These are phyloP conservation scores for Agrenia bidenticulata DNA, from an alignment of 2,888 invertebrate species.

Conservation along the genomic window DNA sequence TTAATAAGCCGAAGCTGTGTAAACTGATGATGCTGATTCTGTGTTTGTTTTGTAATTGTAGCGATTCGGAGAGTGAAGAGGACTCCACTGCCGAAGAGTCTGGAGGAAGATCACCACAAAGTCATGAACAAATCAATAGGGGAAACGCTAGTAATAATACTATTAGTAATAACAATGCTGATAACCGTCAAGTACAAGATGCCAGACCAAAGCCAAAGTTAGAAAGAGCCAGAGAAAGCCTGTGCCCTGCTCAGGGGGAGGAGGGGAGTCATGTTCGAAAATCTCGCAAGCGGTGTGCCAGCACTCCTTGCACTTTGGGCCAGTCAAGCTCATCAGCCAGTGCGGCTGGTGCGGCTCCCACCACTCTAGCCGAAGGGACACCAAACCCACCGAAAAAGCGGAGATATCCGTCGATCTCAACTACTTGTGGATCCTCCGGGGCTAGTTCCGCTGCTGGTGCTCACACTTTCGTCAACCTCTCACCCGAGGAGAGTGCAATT, in stretches of 20 bases:
- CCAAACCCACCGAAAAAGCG: conserved; percentile 49
- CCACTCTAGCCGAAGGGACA: conserved; percentile 16
- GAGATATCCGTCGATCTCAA: conserved; percentile 43
- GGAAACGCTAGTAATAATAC: conserved; percentile 1
- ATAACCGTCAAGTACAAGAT: conserved; percentile 17
- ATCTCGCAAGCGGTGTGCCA: conserved; percentile 41
- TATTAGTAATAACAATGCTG: conserved; percentile 7
- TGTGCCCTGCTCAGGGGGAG: not conserved
- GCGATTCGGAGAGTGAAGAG: conserved; percentile 47
- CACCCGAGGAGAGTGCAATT: conserved; percentile 36
- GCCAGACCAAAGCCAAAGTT: conserved; percentile 21
- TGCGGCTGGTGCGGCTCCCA: conserved; percentile 19
- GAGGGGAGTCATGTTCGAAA: conserved; percentile 14
- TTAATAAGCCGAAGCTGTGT: too few relatives aligned
- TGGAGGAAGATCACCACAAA: conserved; percentile 28
- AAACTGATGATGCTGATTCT: too few relatives aligned
- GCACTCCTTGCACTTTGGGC: conserved; percentile 39
- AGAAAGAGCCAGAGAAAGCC: not conserved
- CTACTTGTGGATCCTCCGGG: conserved; percentile 23
- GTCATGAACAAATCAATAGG: conserved; percentile 7
- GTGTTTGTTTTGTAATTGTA: conserved; percentile 18
- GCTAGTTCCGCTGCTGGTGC: not conserved
- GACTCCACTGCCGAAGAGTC: conserved; percentile 41
- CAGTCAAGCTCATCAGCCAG: conserved; percentile 37
- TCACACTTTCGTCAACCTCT: conserved; percentile 12